These are phyloP conservation scores for Laticauda laticaudata DNA, from an alignment of 2,113 vertebrate species.

Conservation along the genomic window DNA sequence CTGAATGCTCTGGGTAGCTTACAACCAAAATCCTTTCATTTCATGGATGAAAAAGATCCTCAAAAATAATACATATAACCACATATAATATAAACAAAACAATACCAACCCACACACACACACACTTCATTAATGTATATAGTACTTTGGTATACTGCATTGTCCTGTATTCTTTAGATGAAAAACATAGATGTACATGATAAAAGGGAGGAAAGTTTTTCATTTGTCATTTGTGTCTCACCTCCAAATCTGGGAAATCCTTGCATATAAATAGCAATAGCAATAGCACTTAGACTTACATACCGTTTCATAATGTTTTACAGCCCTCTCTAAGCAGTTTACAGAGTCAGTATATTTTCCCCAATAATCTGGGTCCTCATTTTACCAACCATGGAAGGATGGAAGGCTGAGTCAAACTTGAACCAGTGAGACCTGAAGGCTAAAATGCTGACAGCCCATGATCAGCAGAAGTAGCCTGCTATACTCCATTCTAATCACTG, in stretches of 20 bases:
- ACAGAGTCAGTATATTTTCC: too few relatives aligned
- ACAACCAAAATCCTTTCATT: neutral
- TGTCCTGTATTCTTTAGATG: neutral
- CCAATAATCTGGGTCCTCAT: too few relatives aligned
- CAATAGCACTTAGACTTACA: too few relatives aligned
- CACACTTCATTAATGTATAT: neutral
- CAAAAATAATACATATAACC: neutral
- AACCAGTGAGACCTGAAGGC: too few relatives aligned
- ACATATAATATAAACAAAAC: neutral
- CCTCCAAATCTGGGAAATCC: neutral
- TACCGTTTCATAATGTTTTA: too few relatives aligned
- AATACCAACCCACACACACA: neutral
- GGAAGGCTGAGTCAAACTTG: too few relatives aligned
- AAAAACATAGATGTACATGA: neutral
- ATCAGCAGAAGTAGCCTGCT: too few relatives aligned
- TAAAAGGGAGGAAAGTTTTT: neutral
- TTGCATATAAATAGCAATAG: neutral
- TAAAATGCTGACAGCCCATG: too few relatives aligned
- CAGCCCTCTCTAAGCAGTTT: too few relatives aligned
- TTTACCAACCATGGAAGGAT: too few relatives aligned
- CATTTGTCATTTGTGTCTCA: neutral
- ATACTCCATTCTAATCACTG: too few relatives aligned
- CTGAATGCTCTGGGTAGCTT: neutral
- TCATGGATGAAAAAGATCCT: neutral
- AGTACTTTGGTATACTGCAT: neutral